Evolutionary conservation across 1,140 invertebrate species (phyloP).

Genomic region (Leucophenga varia): DNA sequence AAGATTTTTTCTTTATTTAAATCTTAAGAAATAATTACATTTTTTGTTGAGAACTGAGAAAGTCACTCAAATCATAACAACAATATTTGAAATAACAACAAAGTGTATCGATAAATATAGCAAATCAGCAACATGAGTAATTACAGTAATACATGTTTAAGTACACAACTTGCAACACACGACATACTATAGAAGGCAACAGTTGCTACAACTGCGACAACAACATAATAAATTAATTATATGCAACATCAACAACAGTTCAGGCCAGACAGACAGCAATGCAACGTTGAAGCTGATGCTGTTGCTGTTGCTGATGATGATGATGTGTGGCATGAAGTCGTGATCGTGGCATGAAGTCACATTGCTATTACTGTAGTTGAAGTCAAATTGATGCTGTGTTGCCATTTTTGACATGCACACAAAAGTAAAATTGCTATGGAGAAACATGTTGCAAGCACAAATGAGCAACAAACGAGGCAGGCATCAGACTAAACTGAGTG

Average conservation of each 20-base stretch:
- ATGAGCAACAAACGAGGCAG: conserved; percentile 44
- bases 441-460: too few relatives aligned
- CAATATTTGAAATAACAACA: too few relatives aligned
- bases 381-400: conserved; percentile 18
- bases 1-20: too few relatives aligned
- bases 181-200: not conserved
- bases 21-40: too few relatives aligned
- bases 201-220: conserved; percentile 23
- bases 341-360: too few relatives aligned
- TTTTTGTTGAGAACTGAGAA: too few relatives aligned
- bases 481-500: too few relatives aligned
- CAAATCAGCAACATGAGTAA: conserved; percentile 1
- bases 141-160: conserved; percentile 13
- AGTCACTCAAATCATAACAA: too few relatives aligned
- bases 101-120: too few relatives aligned
- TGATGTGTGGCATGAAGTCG: conserved; percentile 47
- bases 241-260: conserved; percentile 44
- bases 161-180: not conserved
- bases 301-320: conserved; percentile 8
- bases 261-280: not conserved
- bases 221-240: conserved; percentile 55
- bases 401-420: conserved; percentile 32
- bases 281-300: not conserved
- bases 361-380: conserved; percentile 47
- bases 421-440: too few relatives aligned